phyloP scores from a whole-genome alignment of 2,797 vertebrate genomes.

The Myoxocephalus aenaeus region DNA sequence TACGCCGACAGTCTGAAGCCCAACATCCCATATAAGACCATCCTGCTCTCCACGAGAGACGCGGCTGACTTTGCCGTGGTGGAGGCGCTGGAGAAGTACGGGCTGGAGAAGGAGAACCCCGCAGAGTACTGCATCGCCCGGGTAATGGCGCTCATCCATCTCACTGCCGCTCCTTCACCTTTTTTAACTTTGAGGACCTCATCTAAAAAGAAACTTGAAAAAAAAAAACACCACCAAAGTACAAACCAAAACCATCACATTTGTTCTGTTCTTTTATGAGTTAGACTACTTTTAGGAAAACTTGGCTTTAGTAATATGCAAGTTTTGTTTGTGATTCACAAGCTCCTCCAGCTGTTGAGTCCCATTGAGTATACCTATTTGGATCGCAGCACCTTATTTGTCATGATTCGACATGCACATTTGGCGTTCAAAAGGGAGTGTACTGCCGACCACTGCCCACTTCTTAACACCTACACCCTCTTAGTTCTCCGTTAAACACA shows the following conservation, averaged over 20 bases:
- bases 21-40: slow-evolving; percentile 98
- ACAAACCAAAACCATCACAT: not conserved
- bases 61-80: slow-evolving; percentile 95
- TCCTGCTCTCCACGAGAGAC: slow-evolving; percentile 95
- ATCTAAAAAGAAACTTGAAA: not conserved
- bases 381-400: not conserved
- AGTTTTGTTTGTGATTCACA: not conserved
- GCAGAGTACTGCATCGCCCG: slow-evolving; percentile 96
- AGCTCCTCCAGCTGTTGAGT: not conserved
- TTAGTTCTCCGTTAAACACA: not conserved
- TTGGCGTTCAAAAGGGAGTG: not conserved
- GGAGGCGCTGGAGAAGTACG: slow-evolving; percentile 97
- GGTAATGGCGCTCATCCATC: slow-evolving; percentile 76
- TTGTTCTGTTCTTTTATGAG: rapidly evolving
- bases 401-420: not conserved
- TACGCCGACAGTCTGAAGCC: slow-evolving; percentile 98
- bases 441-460: too few species aligned
- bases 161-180: not conserved
- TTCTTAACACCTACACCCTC: not conserved
- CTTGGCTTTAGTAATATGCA: not conserved
- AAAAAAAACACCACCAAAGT: not conserved
- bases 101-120: slow-evolving; percentile 96
- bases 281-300: not conserved
- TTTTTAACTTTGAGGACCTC: not conserved
- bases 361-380: not conserved